Evolutionary conservation across 2,113 vertebrate genomes (phyloP).

Genomic region (Deroptyus accipitrinus): DNA sequence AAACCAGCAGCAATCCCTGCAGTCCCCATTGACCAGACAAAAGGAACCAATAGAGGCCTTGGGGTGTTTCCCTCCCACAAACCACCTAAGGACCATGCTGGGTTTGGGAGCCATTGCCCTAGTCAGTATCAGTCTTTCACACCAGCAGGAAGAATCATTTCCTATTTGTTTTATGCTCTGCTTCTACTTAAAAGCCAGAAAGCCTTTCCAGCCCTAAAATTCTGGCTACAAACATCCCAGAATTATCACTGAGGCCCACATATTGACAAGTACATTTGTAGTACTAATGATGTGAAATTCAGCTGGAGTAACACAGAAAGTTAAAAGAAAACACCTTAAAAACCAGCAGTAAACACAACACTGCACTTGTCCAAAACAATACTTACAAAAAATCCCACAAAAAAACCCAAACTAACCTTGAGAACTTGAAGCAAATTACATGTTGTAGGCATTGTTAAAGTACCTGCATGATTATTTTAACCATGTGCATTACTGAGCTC

Average conservation of each 20-base stretch:
- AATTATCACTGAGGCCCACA: accelerated
- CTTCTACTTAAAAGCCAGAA: background rate
- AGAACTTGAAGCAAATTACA: background rate
- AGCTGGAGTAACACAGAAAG: background rate
- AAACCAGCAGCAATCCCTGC: background rate
- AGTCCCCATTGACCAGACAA: constrained; percentile 24
- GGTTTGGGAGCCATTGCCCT: background rate
- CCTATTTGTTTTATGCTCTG: background rate
- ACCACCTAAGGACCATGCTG: background rate
- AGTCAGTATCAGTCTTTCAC: background rate
- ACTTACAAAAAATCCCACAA: background rate
- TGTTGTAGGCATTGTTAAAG: background rate
- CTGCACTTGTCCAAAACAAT: background rate
- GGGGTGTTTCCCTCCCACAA: constrained; percentile 66
- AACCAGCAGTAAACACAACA: background rate
- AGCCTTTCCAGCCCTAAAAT: background rate
- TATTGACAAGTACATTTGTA: background rate
- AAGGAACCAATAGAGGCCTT: constrained; percentile 71
- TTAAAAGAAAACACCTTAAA: background rate
- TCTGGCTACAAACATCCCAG: background rate
- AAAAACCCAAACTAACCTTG: background rate
- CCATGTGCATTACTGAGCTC: background rate
- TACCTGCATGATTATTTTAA: background rate
- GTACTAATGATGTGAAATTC: background rate
- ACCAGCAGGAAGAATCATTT: background rate